These are phyloP conservation scores for Sialis fuliginosa DNA, from an alignment of 2,888 invertebrate species.

Conservation along the genomic window DNA sequence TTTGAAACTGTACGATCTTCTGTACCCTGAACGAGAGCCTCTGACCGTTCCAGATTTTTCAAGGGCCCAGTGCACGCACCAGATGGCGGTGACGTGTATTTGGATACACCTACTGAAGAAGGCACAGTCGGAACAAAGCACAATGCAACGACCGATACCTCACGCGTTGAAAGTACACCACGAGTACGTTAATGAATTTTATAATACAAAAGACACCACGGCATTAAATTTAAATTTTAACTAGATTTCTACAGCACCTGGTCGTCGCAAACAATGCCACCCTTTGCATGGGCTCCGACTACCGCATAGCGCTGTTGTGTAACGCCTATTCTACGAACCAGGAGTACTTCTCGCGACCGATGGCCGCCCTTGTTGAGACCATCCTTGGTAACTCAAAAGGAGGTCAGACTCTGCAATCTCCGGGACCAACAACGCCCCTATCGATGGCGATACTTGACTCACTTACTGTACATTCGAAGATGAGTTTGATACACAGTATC, in stretches of 20 bases:
- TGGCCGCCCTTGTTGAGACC: conserved; percentile 81
- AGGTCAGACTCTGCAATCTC: conserved; percentile 12
- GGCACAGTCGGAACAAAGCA: conserved; percentile 61
- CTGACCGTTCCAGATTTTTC: conserved; percentile 77
- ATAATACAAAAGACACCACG: conserved; percentile 6
- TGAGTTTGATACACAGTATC: conserved; percentile 63
- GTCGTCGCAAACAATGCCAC: conserved; percentile 54
- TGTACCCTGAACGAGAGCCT: conserved; percentile 86
- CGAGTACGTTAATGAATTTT: conserved; percentile 37
- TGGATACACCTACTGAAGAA: conserved; percentile 94
- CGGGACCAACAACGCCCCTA: conserved; percentile 59
- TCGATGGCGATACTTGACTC: conserved; percentile 89
- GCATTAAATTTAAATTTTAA: background rate
- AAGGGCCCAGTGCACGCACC: conserved; percentile 70
- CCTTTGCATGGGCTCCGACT: conserved; percentile 68
- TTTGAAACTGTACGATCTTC: conserved; percentile 73
- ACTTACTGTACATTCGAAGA: conserved; percentile 88
- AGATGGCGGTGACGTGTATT: conserved; percentile 89
- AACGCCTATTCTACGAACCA: conserved; percentile 92
- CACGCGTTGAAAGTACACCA: conserved; percentile 66
- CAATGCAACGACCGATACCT: conserved; percentile 56
- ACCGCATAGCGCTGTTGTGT: conserved; percentile 77
- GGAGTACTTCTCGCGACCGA: conserved; percentile 78
- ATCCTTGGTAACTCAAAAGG: conserved; percentile 54
- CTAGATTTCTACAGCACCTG: conserved; percentile 69